Conservation (phyloP, 2,113 vertebrate species). For the Campylomormyrus numenius region DNA sequence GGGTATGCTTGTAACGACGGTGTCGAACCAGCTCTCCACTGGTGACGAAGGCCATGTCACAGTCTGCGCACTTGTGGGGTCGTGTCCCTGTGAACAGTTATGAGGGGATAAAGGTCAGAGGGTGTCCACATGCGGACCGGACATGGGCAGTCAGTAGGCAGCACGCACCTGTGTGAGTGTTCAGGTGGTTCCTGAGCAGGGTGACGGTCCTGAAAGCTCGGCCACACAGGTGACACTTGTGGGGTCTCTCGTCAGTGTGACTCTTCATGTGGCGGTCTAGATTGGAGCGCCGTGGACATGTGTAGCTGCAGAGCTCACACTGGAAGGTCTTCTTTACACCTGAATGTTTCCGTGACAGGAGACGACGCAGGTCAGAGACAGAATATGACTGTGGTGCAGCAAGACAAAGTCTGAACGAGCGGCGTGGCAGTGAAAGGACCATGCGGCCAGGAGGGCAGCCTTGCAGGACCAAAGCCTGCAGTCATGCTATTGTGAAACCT, state of each 20-base stretch:
- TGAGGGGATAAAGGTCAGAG: neutral
- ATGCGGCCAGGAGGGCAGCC: neutral
- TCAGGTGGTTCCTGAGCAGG: conserved; percentile 91
- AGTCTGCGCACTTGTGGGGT: conserved; percentile 95
- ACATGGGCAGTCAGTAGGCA: neutral
- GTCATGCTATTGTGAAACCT: neutral
- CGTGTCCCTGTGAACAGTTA: conserved; percentile 73
- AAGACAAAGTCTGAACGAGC: neutral
- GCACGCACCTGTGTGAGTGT: conserved; percentile 84
- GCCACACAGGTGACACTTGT: conserved; percentile 94
- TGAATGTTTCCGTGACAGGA: conserved; percentile 32
- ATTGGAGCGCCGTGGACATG: conserved; percentile 90
- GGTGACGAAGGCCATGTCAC: conserved; percentile 97
- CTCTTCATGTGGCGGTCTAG: conserved; percentile 98
- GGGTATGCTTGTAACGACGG: conserved; percentile 95
- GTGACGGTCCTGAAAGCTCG: conserved; percentile 94
- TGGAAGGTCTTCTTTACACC: conserved; percentile 99
- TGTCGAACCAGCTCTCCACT: conserved; percentile 94
- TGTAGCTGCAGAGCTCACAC: conserved; percentile 95
- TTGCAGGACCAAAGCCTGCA: neutral
- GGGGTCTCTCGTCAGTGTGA: conserved; percentile 93
- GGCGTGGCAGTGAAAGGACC: neutral
- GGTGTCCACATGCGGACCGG: neutral
- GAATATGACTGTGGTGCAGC: neutral
- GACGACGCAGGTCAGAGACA: neutral